phyloP scores from a whole-genome alignment of 2,113 vertebrate species.

The Tapirus terrestris region DNA sequence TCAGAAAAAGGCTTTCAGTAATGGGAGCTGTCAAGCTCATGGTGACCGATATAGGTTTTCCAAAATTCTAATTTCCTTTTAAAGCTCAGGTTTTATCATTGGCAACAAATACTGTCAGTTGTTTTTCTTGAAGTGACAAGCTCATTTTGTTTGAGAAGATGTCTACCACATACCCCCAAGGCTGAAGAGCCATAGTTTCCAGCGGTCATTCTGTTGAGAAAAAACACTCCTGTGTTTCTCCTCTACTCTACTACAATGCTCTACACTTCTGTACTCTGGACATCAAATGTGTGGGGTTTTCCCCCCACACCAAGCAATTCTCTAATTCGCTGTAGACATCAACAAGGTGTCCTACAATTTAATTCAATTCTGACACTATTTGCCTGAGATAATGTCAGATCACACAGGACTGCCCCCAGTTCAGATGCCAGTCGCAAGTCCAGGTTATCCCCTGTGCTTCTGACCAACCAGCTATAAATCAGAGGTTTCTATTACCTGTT shows the following conservation, averaged over 20 bases:
- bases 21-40: background rate
- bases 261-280: background rate
- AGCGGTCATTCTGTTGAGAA: background rate
- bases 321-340: background rate
- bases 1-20: background rate
- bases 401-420: background rate
- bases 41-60: background rate
- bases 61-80: background rate
- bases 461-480: background rate
- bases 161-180: background rate
- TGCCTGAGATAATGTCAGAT: background rate
- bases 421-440: background rate
- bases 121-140: background rate
- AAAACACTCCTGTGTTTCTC: background rate
- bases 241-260: background rate
- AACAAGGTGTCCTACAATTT: background rate
- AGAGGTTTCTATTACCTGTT: background rate
- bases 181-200: background rate
- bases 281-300: background rate
- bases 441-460: background rate
- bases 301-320: background rate
- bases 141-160: conserved; percentile 16
- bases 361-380: background rate
- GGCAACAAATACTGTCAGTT: background rate
- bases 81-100: conserved; percentile 27